Conservation (phyloP, 2,797 vertebrate genomes). For the Dallia pectoralis region DNA sequence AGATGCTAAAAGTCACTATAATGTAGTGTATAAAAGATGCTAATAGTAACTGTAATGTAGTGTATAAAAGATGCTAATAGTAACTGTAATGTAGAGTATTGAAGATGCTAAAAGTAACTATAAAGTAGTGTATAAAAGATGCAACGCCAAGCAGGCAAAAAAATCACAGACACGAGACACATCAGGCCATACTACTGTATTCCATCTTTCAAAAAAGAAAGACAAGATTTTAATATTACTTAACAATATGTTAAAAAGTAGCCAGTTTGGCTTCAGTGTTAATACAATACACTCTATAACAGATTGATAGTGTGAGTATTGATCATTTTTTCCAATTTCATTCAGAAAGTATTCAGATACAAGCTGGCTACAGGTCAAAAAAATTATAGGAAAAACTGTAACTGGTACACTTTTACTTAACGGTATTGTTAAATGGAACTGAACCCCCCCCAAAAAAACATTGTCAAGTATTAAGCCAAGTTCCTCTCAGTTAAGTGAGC, state of each 20-base stretch:
- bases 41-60: too few relatives aligned
- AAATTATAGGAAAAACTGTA: slow-evolving; percentile 78
- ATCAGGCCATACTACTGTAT: slow-evolving; percentile 98
- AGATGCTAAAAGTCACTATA: too few relatives aligned
- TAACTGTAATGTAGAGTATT: too few relatives aligned
- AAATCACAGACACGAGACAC: slow-evolving; percentile 73
- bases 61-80: too few relatives aligned
- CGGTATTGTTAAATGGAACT: slow-evolving; percentile 83
- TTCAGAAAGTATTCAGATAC: slow-evolving; percentile 94
- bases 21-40: too few relatives aligned
- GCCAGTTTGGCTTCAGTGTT: slow-evolving; percentile 99
- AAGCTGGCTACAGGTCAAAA: slow-evolving; percentile 95
- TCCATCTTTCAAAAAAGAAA: slow-evolving; percentile 99
- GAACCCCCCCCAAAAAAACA: slow-evolving; percentile 62
- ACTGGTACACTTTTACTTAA: slow-evolving; percentile 91
- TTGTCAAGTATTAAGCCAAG: slow-evolving; percentile 82
- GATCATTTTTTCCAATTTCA: slow-evolving; percentile 80
- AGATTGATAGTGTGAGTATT: slow-evolving; percentile 95
- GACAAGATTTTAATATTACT: slow-evolving; percentile 99
- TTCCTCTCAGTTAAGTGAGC: slow-evolving; percentile 65
- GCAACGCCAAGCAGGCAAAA: slow-evolving; percentile 54
- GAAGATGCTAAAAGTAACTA: too few relatives aligned
- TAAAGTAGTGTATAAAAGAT: not conserved
- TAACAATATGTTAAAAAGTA: slow-evolving; percentile 99
- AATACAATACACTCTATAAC: slow-evolving; percentile 99